Base-by-base conservation (phyloP, 92 coral and sea anemone species). In the Galaxea fascicularis region DNA sequence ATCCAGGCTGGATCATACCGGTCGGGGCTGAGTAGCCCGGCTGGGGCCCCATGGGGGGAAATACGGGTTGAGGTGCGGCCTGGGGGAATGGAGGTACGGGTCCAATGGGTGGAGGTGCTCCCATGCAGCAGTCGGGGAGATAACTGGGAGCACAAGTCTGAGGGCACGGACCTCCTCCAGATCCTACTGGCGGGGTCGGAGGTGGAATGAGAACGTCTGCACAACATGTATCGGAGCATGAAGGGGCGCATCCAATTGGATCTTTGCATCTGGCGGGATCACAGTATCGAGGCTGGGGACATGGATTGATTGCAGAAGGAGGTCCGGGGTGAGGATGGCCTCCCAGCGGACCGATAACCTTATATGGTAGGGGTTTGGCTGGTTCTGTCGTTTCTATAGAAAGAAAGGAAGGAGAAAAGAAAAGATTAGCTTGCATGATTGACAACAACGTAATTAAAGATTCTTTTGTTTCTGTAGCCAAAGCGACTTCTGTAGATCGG, bases 321-420 rank as follows among this genome's bases (percentile, higher is more conserved):
- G 95, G 95, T 25, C 98, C 98, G 6, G 98, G 94, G 76, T 92
- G 98, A 15, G 98, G 98, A 45, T 89, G 90, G 12, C 98, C 98
- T 12, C 98, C 98, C 29, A 92, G 28, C 46, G 92, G 91, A 63
- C 90, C 92, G 20, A 88, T 65, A 28, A 92, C 71, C 29, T 77
- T 82, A 82, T 24, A 82, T 82, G 58, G 78, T 53, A 82, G 57
- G 14, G 76, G 57, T 71, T 82, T 70, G 24, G 78, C 18, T 14
- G 52, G 71, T 31, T 28, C 6, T 29, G 73, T 30, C n/a, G 65
- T 68, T 27, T 77, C 85, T 82, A 78, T 51, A 75, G 83, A 88
- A 52, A 30, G 16, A 80, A 74, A 28, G 72, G 41, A 91, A 78
- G 41, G 6, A 35, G 6, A 6, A 24, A 24, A 21, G 25, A 24